Conservation (phyloP, 2,888 invertebrate species). For the Andrena minutula region DNA sequence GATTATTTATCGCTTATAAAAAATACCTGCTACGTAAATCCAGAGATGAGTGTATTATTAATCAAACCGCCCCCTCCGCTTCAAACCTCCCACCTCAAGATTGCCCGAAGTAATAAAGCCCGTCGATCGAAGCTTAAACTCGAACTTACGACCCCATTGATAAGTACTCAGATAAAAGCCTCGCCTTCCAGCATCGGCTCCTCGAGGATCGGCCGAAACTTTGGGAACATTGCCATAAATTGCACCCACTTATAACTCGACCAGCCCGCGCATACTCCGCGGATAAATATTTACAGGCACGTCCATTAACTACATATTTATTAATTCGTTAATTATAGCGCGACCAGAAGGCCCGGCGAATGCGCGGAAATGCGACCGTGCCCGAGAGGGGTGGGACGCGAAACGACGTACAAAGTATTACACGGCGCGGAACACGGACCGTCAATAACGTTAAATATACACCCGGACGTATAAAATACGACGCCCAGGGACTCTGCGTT, state of each 20-base stretch:
- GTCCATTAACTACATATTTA: constrained; percentile 3
- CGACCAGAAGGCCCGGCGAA: not conserved
- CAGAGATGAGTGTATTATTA: too few relatives aligned
- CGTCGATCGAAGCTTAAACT: too few relatives aligned
- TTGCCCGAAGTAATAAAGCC: too few relatives aligned
- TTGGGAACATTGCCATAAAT: not conserved
- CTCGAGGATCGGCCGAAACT: too few relatives aligned
- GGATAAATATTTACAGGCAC: constrained; percentile 6
- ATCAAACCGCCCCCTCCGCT: too few relatives aligned
- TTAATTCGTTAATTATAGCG: constrained; percentile 16
- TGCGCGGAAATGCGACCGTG: not conserved
- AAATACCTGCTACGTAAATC: too few relatives aligned
- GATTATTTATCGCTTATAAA: too few relatives aligned
- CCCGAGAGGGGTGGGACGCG: not conserved
- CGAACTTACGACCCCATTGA: too few relatives aligned
- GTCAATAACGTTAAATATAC: constrained; percentile 41
- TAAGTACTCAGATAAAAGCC: too few relatives aligned
- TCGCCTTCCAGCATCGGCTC: too few relatives aligned
- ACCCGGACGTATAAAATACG: constrained; percentile 37
- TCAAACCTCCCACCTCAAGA: too few relatives aligned
- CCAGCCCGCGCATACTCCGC: not conserved
- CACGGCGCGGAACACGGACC: not conserved
- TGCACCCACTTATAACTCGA: not conserved
- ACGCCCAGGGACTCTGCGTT: not conserved
- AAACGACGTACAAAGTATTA: not conserved